Percentiles rank a stretch among this genome's conserved stretches.
Evolutionary conservation across 92 coral and sea anemone genomes (phyloP).

Genomic region (Porites cylindrica): DNA sequence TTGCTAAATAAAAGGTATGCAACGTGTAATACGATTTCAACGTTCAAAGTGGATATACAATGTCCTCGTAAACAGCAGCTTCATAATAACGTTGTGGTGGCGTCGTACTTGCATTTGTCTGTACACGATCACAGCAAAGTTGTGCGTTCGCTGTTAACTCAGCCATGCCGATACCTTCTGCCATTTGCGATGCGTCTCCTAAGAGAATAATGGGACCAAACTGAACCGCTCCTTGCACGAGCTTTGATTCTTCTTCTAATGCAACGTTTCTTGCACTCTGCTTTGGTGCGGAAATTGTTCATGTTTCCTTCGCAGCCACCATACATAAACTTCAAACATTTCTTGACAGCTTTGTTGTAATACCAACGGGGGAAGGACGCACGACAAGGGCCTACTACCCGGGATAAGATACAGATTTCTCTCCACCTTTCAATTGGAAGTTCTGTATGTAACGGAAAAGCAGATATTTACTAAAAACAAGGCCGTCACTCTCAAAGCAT

Average conservation of each 20-base stretch:
- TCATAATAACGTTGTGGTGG: background rate
- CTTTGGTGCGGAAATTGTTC: constrained; percentile 86
- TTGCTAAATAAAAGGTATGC: background rate
- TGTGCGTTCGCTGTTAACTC: background rate
- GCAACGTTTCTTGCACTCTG: constrained; percentile 80
- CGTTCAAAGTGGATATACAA: background rate
- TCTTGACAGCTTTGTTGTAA: constrained; percentile 72
- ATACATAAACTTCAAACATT: constrained; percentile 79
- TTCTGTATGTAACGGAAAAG: constrained; percentile 37
- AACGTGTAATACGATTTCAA: background rate
- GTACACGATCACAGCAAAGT: background rate
- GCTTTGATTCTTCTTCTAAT: constrained; percentile 67
- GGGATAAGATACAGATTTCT: constrained; percentile 63
- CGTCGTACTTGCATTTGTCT: background rate
- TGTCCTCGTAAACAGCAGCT: background rate
- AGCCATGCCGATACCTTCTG: constrained; percentile 3
- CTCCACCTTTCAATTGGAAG: constrained; percentile 29
- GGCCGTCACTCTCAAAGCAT: background rate
- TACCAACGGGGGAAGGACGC: constrained; percentile 88
- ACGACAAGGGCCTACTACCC: constrained; percentile 71
- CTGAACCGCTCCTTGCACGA: constrained; percentile 28
- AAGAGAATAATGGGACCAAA: constrained; percentile 12
- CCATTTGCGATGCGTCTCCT: constrained; percentile 3
- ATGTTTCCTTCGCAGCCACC: constrained; percentile 93
- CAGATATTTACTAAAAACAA: constrained; percentile 25